phyloP scores from a whole-genome alignment of 2,888 invertebrate genomes.

The Amblyteles armatorius region DNA sequence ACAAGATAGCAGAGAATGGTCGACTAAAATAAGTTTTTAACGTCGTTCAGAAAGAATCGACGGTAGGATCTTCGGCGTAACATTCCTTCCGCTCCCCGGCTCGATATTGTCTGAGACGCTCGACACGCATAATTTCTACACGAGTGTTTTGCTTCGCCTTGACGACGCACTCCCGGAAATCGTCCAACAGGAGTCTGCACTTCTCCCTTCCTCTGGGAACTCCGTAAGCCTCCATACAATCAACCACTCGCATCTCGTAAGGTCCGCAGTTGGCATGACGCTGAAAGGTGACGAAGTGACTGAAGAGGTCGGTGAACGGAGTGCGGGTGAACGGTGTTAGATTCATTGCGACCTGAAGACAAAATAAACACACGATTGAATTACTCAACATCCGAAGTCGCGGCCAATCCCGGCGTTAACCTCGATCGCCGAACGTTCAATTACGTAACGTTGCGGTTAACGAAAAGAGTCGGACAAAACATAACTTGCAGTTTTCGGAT shows the following conservation, averaged over 20 bases:
- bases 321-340: slow-evolving; percentile 88
- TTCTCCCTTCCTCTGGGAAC: slow-evolving; percentile 87
- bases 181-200: slow-evolving; percentile 88
- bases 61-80: slow-evolving; percentile 3
- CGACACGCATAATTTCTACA: slow-evolving; percentile 87
- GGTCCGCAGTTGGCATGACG: slow-evolving; percentile 87
- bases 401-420: neutral
- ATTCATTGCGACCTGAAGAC: slow-evolving; percentile 46
- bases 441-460: slow-evolving; percentile 28
- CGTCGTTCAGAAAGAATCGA: slow-evolving; percentile 40
- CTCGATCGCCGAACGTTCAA: slow-evolving; percentile 12
- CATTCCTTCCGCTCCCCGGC: slow-evolving; percentile 86
- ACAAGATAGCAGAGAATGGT: slow-evolving; percentile 14
- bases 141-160: slow-evolving; percentile 87
- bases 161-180: slow-evolving; percentile 90
- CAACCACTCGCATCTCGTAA: slow-evolving; percentile 90
- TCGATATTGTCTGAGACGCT: slow-evolving; percentile 87
- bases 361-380: neutral
- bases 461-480: neutral
- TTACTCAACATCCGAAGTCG: neutral
- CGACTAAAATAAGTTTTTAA: slow-evolving; percentile 12
- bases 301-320: slow-evolving; percentile 91
- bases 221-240: slow-evolving; percentile 94
- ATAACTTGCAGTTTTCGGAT: neutral
- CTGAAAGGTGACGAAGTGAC: slow-evolving; percentile 88